Evolutionary conservation across 2,113 vertebrate genomes (phyloP).

Genomic region (Felis chaus): DNA sequence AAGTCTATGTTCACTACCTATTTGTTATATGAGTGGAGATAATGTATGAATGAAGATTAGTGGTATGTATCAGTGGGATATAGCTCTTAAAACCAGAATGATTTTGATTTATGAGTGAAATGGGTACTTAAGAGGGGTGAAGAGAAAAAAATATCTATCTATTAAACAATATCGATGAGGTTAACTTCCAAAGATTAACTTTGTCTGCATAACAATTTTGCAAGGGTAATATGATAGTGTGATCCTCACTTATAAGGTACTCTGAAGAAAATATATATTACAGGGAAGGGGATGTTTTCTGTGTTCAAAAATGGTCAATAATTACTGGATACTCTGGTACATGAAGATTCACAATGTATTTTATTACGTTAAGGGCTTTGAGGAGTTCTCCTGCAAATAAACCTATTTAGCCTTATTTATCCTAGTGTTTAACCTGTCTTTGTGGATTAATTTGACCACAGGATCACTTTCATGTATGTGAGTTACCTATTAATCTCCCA

Average conservation of each 20-base stretch:
- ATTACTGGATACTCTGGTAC: background rate
- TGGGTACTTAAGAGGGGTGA: background rate
- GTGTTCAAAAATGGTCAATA: background rate
- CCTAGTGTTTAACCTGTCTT: background rate
- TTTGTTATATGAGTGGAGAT: background rate
- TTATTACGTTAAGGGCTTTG: background rate
- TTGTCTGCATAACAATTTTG: background rate
- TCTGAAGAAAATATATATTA: background rate
- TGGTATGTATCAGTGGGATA: background rate
- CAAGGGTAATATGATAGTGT: background rate
- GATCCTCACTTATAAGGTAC: background rate
- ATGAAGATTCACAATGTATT: background rate
- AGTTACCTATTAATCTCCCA: background rate
- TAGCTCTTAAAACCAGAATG: background rate
- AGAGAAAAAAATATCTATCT: background rate
- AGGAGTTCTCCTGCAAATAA: background rate
- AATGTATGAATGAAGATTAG: background rate
- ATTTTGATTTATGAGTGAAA: background rate
- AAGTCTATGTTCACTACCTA: background rate
- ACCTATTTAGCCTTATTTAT: background rate
- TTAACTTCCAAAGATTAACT: background rate
- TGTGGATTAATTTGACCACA: background rate
- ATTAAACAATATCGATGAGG: background rate
- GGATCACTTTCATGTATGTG: background rate
- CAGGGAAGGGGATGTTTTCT: background rate